Evolutionary conservation across 1,140 invertebrate genomes (phyloP).

Genomic region (Bathynomus jamesi): DNA sequence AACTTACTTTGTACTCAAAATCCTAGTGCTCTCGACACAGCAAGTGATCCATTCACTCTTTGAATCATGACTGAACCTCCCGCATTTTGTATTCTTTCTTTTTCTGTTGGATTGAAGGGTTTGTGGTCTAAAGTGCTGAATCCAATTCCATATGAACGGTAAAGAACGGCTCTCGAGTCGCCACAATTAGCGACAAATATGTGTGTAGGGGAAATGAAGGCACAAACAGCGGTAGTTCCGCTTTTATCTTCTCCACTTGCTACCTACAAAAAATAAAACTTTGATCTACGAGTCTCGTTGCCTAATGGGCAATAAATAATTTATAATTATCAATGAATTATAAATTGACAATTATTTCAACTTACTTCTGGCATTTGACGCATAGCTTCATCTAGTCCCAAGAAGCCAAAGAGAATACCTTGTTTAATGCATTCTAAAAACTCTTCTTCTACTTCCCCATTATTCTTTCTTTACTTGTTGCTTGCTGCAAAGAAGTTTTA

Average conservation of each 20-base stretch:
- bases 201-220: constrained; percentile 66
- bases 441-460: constrained; percentile 39
- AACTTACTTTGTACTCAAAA: constrained; percentile 73
- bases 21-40: constrained; percentile 94
- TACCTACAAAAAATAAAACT: constrained; percentile 11
- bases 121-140: constrained; percentile 96
- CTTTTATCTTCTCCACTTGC: constrained; percentile 69
- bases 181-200: constrained; percentile 73
- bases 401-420: constrained; percentile 84
- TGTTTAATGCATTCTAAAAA: constrained; percentile 43
- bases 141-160: constrained; percentile 61
- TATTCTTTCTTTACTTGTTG: constrained; percentile 39
- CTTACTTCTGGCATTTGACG: constrained; percentile 63
- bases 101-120: constrained; percentile 79
- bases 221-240: constrained; percentile 94
- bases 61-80: constrained; percentile 97
- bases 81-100: constrained; percentile 87
- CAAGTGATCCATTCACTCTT: constrained; percentile 85
- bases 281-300: constrained; percentile 3
- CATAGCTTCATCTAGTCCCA: constrained; percentile 75
- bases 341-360: too few species aligned
- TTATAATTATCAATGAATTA: constrained; percentile 15
- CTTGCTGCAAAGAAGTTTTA: constrained; percentile 19
- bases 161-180: constrained; percentile 88
- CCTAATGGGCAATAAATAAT: constrained; percentile 11